phyloP scores from a whole-genome alignment of 2,797 vertebrate genomes.

The Remorina albescens region DNA sequence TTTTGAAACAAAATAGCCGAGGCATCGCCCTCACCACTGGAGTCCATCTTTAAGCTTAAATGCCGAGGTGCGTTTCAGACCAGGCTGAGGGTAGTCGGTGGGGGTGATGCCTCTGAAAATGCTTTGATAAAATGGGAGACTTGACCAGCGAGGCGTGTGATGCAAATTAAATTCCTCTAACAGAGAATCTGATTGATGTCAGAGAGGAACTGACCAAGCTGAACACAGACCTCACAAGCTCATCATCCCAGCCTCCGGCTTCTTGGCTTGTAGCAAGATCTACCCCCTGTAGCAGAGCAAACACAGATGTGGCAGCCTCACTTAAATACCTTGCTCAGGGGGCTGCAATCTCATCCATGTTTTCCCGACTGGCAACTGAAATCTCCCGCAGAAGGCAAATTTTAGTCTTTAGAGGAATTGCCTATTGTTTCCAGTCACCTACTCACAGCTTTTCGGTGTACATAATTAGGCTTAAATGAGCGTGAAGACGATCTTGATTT shows the following conservation, averaged over 20 bases:
- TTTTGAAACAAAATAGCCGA: constrained; percentile 70
- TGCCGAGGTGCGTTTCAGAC: constrained; percentile 58
- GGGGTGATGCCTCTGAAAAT: constrained; percentile 65
- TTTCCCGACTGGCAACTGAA: constrained; percentile 49
- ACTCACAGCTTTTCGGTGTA: constrained; percentile 42
- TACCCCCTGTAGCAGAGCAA: constrained; percentile 53
- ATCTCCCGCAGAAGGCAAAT: constrained; percentile 51
- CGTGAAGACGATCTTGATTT: constrained; percentile 38
- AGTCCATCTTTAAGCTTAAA: constrained; percentile 65
- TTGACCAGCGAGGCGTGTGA: constrained; percentile 74
- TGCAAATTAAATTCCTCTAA: constrained; percentile 83
- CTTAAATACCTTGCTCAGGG: constrained; percentile 68
- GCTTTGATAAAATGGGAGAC: constrained; percentile 72
- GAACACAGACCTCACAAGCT: constrained; percentile 72
- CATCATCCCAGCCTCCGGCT: constrained; percentile 64
- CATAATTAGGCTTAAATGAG: constrained; percentile 38
- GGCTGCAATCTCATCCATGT: constrained; percentile 40
- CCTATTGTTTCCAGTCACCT: constrained; percentile 49
- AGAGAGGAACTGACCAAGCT: constrained; percentile 73
- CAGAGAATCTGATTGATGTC: constrained; percentile 78
- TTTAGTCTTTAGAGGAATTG: constrained; percentile 54
- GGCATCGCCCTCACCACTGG: constrained; percentile 53
- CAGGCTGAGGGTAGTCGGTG: constrained; percentile 52
- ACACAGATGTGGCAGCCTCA: constrained; percentile 69
- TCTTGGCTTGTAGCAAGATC: constrained; percentile 57